These are phyloP conservation scores for Cryptotermes secundus DNA, from an alignment of 1,140 invertebrate species.

Conservation along the genomic window DNA sequence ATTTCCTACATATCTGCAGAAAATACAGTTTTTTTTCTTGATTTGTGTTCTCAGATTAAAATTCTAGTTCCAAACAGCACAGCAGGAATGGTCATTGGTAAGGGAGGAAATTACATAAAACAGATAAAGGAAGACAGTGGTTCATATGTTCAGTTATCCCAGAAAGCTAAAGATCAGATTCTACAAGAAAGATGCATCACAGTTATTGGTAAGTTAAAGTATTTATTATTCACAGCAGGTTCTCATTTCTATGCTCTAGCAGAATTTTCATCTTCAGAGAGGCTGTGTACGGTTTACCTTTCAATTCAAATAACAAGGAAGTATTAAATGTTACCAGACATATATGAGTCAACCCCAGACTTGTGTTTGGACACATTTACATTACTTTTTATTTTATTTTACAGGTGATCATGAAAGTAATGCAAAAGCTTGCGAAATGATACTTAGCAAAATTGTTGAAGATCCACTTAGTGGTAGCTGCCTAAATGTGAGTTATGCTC, in stretches of 20 bases:
- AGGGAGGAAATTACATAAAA: constrained; percentile 96
- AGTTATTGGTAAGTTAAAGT: constrained; percentile 71
- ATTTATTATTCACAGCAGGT: background rate
- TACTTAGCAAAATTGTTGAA: constrained; percentile 95
- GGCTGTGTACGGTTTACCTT: too few species aligned
- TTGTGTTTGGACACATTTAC: too few species aligned
- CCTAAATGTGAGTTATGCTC: constrained; percentile 93
- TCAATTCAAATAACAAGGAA: too few species aligned
- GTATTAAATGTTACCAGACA: too few species aligned
- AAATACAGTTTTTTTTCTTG: background rate
- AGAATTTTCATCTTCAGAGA: too few species aligned
- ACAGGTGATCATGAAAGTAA: constrained; percentile 85
- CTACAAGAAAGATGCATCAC: constrained; percentile 96
- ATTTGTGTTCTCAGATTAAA: constrained; percentile 71
- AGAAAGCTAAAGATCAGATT: constrained; percentile 95
- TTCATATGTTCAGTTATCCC: constrained; percentile 97
- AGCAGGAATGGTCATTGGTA: constrained; percentile 98
- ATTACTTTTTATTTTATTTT: constrained; percentile 28
- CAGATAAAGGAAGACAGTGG: constrained; percentile 97
- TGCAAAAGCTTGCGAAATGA: constrained; percentile 89
- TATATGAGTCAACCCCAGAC: too few species aligned
- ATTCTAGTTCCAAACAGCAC: constrained; percentile 98
- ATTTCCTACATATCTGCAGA: background rate
- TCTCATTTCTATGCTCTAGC: too few species aligned
- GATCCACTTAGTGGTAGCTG: constrained; percentile 96